Conservation (phyloP, 1,140 invertebrate species). For the Apis mellifera region Amel_HAv3.1 CM009940.2:9423001-9423500, state of each 20-base stretch:
- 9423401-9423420: constrained; percentile 67
- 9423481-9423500: constrained; percentile 53
- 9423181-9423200: constrained; percentile 3
- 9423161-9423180: constrained; percentile 26
- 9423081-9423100: constrained; percentile 2
- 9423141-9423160: background rate
- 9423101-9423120: too few species aligned
- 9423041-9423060: constrained; percentile 9
- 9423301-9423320: constrained; percentile 76
- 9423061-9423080: background rate
- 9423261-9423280: constrained; percentile 70
- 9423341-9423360: constrained; percentile 61
- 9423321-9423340: constrained; percentile 76
- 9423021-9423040: background rate
- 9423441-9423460: constrained; percentile 74
- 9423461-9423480: constrained; percentile 50
- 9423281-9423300: constrained; percentile 75
- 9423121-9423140: background rate
- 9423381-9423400: background rate
- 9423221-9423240: constrained; percentile 79
- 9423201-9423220: background rate
- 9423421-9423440: constrained; percentile 74
- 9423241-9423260: constrained; percentile 75
- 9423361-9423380: background rate
- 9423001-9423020: background rate